phyloP scores from a whole-genome alignment of 2,113 vertebrate species.

The Onychostoma macrolepis region DNA sequence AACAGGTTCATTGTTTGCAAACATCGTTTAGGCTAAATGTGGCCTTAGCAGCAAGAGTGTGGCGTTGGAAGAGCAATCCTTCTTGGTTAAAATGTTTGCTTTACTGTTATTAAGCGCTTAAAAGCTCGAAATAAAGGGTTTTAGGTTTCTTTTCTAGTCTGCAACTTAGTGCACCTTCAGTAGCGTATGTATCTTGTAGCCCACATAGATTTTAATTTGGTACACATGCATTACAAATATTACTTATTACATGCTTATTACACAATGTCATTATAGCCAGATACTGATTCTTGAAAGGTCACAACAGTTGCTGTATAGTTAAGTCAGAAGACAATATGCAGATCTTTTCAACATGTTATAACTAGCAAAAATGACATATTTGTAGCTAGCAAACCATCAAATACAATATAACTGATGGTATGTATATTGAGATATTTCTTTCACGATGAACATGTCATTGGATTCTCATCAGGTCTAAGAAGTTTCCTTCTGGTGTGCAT shows the following conservation, averaged over 20 bases:
- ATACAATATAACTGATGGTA: not conserved
- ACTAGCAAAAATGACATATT: not conserved
- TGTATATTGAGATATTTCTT: not conserved
- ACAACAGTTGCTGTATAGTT: not conserved
- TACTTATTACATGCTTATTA: not conserved
- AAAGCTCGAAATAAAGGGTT: not conserved
- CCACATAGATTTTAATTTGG: not conserved
- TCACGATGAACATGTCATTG: not conserved
- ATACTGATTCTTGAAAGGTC: not conserved
- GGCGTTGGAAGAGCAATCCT: not conserved
- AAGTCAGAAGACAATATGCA: not conserved
- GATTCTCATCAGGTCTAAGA: not conserved
- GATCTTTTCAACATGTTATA: not conserved
- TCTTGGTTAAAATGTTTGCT: not conserved
- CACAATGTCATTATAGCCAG: not conserved
- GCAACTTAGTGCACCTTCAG: no score
- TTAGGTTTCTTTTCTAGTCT: not conserved
- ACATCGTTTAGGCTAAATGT: not conserved
- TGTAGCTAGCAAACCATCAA: not conserved
- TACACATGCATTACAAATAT: not conserved
- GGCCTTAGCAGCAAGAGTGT: not conserved
- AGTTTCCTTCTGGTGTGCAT: not conserved
- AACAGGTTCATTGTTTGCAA: slow-evolving; percentile 17
- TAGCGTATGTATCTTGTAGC: no score
- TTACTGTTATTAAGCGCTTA: not conserved